These are phyloP conservation scores for Anarrhichthys ocellatus DNA, from an alignment of 2,113 vertebrate genomes.

Conservation along the genomic window DNA sequence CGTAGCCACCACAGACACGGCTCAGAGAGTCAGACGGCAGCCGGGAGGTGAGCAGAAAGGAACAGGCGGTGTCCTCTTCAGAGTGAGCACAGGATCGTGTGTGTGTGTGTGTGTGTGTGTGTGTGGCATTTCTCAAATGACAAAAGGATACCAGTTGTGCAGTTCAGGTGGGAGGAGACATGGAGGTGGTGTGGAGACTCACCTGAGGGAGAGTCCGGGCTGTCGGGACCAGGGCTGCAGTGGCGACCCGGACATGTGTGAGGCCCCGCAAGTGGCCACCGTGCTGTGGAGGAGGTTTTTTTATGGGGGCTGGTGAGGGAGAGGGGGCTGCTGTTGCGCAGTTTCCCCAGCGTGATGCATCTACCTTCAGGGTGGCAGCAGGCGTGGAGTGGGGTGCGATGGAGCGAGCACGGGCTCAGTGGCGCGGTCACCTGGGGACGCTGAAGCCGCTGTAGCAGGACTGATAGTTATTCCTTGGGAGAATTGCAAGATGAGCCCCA, in stretches of 20 bases:
- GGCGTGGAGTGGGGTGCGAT: conserved; percentile 85
- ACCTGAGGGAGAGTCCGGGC: conserved; percentile 72
- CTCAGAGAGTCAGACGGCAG: conserved; percentile 81
- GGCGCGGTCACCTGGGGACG: conserved; percentile 87
- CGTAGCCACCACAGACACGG: conserved; percentile 78
- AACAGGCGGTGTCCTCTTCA: conserved; percentile 84
- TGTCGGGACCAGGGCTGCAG: conserved; percentile 55
- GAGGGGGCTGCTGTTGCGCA: conserved; percentile 78
- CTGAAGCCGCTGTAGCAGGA: conserved; percentile 85
- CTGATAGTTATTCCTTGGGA: conserved; percentile 88
- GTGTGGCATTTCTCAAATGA: conserved; percentile 80
- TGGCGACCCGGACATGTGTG: conserved; percentile 52
- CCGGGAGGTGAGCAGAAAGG: conserved; percentile 82
- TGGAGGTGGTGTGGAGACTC: conserved; percentile 58
- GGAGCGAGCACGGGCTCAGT: conserved; percentile 85
- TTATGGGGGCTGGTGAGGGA: conserved; percentile 56
- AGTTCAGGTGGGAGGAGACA: conserved; percentile 68
- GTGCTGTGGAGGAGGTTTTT: conserved; percentile 60
- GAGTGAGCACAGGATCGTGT: conserved; percentile 78
- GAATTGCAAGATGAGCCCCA: conserved; percentile 85
- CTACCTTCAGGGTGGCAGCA: conserved; percentile 88
- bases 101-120: conserved; percentile 51
- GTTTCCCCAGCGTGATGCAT: conserved; percentile 84
- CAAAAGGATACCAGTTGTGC: conserved; percentile 75
- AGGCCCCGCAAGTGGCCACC: conserved; percentile 61